phyloP scores from a whole-genome alignment of 2,888 invertebrate species.

The Acronicta psi region DNA sequence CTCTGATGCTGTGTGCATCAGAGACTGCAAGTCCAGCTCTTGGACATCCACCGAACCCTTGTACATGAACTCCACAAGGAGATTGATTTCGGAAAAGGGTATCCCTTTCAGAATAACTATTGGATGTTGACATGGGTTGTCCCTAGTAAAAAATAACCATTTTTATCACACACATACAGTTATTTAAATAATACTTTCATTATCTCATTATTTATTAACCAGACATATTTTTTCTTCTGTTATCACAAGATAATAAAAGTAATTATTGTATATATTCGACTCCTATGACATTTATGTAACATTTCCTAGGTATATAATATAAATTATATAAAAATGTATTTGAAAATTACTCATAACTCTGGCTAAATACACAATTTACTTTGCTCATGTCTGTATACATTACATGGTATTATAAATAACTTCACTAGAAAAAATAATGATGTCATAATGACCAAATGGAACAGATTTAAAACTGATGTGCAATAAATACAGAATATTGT shows the following conservation, averaged over 20 bases:
- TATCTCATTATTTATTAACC: constrained; percentile 61
- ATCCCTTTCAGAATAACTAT: constrained; percentile 92
- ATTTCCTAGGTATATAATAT: constrained; percentile 38
- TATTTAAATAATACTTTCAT: constrained; percentile 52
- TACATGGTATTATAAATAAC: constrained; percentile 74
- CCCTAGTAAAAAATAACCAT: constrained; percentile 73
- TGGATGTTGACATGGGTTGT: constrained; percentile 93
- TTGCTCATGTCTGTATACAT: constrained; percentile 69
- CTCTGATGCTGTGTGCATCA: constrained; percentile 91
- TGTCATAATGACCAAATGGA: constrained; percentile 79
- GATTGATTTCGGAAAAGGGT: constrained; percentile 90
- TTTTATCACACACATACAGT: constrained; percentile 34
- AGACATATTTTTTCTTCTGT: constrained; percentile 59
- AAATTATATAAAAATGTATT: constrained; percentile 37
- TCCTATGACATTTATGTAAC: constrained; percentile 67
- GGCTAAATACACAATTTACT: constrained; percentile 60
- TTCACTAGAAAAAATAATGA: constrained; percentile 80
- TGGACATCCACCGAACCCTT: constrained; percentile 92
- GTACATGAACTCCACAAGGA: constrained; percentile 92
- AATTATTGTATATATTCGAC: constrained; percentile 54
- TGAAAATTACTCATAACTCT: constrained; percentile 47
- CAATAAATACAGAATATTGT: constrained; percentile 48
- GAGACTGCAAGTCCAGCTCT: constrained; percentile 89
- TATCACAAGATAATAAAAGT: constrained; percentile 66
- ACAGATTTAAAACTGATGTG: constrained; percentile 61